A percentile compares a stretch with the other conserved stretches of the same genome.
These are phyloP conservation scores for Mayetiola destructor DNA, from an alignment of 2,888 invertebrate species.

Conservation along the genomic window DNA sequence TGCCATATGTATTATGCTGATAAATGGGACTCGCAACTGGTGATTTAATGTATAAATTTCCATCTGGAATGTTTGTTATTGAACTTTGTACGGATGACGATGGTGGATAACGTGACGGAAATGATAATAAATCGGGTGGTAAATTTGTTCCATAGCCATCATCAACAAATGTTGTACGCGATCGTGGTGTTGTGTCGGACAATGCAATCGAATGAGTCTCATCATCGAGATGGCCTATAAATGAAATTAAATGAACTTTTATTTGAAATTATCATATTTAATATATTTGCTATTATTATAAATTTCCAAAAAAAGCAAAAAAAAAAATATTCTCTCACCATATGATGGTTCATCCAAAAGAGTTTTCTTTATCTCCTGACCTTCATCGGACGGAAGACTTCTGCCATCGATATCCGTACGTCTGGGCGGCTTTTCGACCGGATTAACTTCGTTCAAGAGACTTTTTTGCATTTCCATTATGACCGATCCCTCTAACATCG, in stretches of 20 bases:
- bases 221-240: slow-evolving; percentile 40
- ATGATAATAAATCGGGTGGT: slow-evolving; percentile 69
- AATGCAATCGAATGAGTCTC: slow-evolving; percentile 54
- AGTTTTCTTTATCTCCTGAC: slow-evolving; percentile 68
- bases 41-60: slow-evolving; percentile 35
- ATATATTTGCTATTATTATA: background rate
- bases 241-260: background rate
- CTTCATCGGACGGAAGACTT: slow-evolving; percentile 60
- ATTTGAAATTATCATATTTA: background rate
- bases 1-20: slow-evolving; percentile 22
- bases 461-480: slow-evolving; percentile 75
- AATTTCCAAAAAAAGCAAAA: background rate
- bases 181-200: slow-evolving; percentile 43
- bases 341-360: slow-evolving; percentile 68
- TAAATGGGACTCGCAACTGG: slow-evolving; percentile 49
- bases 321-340: slow-evolving; percentile 45
- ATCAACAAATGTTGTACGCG: slow-evolving; percentile 35
- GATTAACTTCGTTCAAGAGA: slow-evolving; percentile 68
- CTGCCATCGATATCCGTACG: slow-evolving; percentile 59
- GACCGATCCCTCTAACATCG: slow-evolving; percentile 57
- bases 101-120: slow-evolving; percentile 54
- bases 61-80: slow-evolving; percentile 56
- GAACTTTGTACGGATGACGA: slow-evolving; percentile 69
- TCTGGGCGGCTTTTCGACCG: slow-evolving; percentile 68
- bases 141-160: slow-evolving; percentile 45